These are phyloP conservation scores for Phalera bucephala DNA, from an alignment of 2,888 invertebrate species.

Conservation along the genomic window DNA sequence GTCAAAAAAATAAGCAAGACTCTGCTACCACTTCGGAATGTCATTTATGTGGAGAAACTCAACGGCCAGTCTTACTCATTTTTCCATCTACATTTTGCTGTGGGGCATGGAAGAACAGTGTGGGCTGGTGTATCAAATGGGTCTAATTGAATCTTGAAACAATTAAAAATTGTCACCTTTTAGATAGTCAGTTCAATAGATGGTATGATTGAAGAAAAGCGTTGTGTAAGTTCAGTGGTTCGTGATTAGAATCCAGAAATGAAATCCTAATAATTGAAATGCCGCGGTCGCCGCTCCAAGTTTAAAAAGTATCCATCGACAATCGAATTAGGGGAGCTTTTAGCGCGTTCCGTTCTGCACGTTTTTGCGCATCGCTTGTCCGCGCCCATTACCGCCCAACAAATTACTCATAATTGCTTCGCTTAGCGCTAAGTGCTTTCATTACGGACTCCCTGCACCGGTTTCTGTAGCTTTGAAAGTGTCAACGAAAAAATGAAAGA, in stretches of 20 bases:
- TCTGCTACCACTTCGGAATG: no score
- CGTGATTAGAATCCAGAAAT: slow-evolving; percentile 22
- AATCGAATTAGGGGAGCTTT: slow-evolving; percentile 81
- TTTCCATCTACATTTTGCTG: no score
- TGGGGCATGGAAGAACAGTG: no score
- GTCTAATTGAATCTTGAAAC: no score
- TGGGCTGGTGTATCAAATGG: no score
- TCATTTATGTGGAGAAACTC: no score
- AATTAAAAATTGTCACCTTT: no score
- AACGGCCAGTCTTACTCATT: no score
- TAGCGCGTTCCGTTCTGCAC: slow-evolving; percentile 77
- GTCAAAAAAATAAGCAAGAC: no score
- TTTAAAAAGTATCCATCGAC: slow-evolving; percentile 72
- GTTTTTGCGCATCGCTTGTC: slow-evolving; percentile 81
- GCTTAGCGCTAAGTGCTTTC: slow-evolving; percentile 82
- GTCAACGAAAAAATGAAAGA: slow-evolving; percentile 50
- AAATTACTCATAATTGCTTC: slow-evolving; percentile 83
- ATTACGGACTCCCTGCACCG: slow-evolving; percentile 60
- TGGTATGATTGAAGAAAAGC: no score
- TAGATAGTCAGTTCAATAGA: no score
- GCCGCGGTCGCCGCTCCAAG: slow-evolving; percentile 42
- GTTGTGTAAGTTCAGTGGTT: no score
- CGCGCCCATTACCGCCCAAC: slow-evolving; percentile 76
- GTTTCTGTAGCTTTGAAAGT: slow-evolving; percentile 43
- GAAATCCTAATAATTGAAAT: slow-evolving; percentile 30